Conservation (phyloP, 1,140 invertebrate genomes). For the Cyclina sinensis region DNA sequence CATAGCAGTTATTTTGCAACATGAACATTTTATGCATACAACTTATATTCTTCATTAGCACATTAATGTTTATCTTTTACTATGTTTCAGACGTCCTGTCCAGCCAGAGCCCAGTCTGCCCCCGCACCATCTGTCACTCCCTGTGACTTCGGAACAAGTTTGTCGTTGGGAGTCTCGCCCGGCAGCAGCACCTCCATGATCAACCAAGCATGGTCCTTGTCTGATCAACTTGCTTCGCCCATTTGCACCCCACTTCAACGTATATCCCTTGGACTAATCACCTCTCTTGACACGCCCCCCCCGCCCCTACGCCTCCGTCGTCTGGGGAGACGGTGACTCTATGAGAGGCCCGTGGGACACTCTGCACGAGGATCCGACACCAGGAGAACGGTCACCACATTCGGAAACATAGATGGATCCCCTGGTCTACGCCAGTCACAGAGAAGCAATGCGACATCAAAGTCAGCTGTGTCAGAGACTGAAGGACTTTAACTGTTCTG, state of each 20-base stretch:
- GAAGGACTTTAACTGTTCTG: slow-evolving; percentile 6
- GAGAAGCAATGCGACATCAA: slow-evolving; percentile 6
- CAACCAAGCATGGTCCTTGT: neutral
- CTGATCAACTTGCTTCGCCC: neutral
- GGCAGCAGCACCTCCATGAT: slow-evolving; percentile 5
- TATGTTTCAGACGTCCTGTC: slow-evolving; percentile 6
- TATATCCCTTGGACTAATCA: neutral
- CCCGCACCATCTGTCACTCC: neutral
- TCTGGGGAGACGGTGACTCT: neutral
- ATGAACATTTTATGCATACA: slow-evolving; percentile 2
- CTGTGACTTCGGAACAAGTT: no score
- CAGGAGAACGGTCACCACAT: neutral
- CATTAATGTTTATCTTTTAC: slow-evolving; percentile 2
- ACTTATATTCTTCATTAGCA: neutral
- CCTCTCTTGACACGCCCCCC: neutral
- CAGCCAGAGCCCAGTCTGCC: slow-evolving; percentile 3
- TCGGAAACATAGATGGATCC: neutral
- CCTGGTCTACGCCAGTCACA: slow-evolving; percentile 5
- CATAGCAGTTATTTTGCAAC: slow-evolving; percentile 7
- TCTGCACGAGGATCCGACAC: slow-evolving; percentile 5
- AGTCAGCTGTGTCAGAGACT: slow-evolving; percentile 5
- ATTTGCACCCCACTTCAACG: neutral
- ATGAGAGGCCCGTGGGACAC: slow-evolving; percentile 4
- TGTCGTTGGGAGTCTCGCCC: neutral
- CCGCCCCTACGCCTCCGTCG: neutral